phyloP scores from a whole-genome alignment of 2,113 vertebrate genomes.

The Taxidea taxus region DNA sequence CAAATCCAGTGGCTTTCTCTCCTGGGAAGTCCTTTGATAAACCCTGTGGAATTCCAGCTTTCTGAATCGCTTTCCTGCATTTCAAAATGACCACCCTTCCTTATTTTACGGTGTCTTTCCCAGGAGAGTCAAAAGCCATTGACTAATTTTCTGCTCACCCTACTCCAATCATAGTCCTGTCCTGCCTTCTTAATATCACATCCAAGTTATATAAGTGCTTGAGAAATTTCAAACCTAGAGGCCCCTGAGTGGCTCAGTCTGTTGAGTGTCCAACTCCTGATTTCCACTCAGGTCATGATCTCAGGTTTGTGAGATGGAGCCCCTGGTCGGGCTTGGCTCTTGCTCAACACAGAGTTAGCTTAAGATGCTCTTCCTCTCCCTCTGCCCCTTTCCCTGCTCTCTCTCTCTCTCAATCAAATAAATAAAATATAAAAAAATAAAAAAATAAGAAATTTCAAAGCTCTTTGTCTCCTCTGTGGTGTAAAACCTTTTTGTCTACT shows the following conservation, averaged over 20 bases:
- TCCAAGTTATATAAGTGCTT: neutral
- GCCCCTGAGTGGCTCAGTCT: neutral
- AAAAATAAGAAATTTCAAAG: neutral
- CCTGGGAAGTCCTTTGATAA: neutral
- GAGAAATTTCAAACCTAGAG: neutral
- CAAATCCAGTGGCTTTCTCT: neutral
- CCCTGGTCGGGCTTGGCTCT: neutral
- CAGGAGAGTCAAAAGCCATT: neutral
- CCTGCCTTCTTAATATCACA: neutral
- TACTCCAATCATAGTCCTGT: no score
- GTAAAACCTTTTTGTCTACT: neutral
- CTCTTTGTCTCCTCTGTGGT: neutral
- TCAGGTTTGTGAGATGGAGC: neutral
- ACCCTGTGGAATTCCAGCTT: neutral
- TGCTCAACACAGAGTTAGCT: no score
- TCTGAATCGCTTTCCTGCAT: neutral
- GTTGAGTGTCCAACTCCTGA: neutral
- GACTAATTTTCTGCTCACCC: neutral
- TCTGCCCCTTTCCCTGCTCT: no score
- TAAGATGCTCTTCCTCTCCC: no score
- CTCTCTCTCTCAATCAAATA: neutral
- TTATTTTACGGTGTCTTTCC: neutral
- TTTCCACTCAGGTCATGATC: neutral
- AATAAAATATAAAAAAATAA: neutral
- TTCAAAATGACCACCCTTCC: neutral